Evolutionary conservation across 2,797 vertebrate species (phyloP), one percentile per base, ranked within the genome.

Genomic region (Leptatherina wallacei): DNA sequence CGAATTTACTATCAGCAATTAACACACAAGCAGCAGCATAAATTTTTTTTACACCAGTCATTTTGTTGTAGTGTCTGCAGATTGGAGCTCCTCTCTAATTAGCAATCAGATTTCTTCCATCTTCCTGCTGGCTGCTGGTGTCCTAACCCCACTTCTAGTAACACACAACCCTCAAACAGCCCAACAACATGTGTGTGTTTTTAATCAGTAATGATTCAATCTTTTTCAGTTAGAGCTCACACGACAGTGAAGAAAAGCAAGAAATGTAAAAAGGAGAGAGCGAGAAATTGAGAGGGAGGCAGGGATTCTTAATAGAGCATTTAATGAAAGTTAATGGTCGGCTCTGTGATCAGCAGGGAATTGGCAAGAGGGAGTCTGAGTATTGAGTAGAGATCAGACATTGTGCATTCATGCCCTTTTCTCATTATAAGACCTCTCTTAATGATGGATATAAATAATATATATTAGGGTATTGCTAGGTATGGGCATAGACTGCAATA

Each of bases 271-370:
- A 38, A 36, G 49, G 10, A 57, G 69, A 63, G 71, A 74, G 32
- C 0, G 60, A 65, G 61, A 51, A 62, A 68, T 36, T 0, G 6
- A 77, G 69, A 70, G 64, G 47, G 61, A 78, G 62, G 65, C 64
- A 77, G 67, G 66, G 77, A 51, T 77, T 77, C 42, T 59, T 87
- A 87, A 88, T 81, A 82, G 82, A 79, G 83, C 83, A 73, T 87
- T 89, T 87, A 88, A 88, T 91, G 84, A 90, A 83, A 89, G 69
- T 85, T 82, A 87, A 86, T 86, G 77, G 77, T 73, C 20, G 57
- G 54, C 73, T 81, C 72, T 80, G 63, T 66, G 57, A 73, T 77
- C 69, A 4, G 47, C 29, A 1, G 69, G 75, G 75, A 82, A 65
- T 78, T 72, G 68, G 63, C 60, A 49, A 65, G 22, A 73, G 35